Base-by-base conservation (phyloP, 1,140 invertebrate genomes). In the Drosophila ananassae region DNA sequence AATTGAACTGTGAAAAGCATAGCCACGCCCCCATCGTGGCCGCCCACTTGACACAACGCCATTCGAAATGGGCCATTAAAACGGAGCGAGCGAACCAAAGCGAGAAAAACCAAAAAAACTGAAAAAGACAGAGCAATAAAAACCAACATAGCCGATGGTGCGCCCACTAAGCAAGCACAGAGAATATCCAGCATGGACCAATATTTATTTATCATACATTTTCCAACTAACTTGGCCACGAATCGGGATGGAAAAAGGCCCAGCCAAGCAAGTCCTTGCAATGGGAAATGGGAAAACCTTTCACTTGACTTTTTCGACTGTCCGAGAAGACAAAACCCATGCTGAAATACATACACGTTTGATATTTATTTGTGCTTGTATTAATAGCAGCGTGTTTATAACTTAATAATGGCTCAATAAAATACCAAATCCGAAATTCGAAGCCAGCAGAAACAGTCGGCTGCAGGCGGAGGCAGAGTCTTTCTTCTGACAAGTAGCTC, bases 361-460 rank as follows among this genome's bases (percentile, higher is more conserved):
- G 56, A 69, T 87, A 87, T 85, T 85, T 85, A 85, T 85, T 87
- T 85, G 78, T 82, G 73, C 78, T 85, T 87, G 82, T 87, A 85
- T 85, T 85, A 87, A 85, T 87, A 87, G 82, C 82, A 79, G 71
- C 82, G 78, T 85, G 82, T 85, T 85, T 85, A 85, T 85, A 85
- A 85, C 82, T 85, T 85, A 85, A 85, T 85, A 85, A 85, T 85
- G 82, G 82, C 78, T 85, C 82, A 89, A 85, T 85, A 85, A 85
- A 85, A 87, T 60, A 80, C 58, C 57, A 73, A 85, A 79, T 67
- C 58, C 77, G 52, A 73, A 85, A 79, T 63, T 51, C 77, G 52
- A 73, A 54, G 78, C 21, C 32, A 34, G 54, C 10, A 48, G 21
- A 44, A 58, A 59, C 62, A 77, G 84, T 17, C 41, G 13, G 63